Evolutionary conservation across 2,888 invertebrate genomes (phyloP), one percentile per base, ranked within the genome.

Genomic region (Drosophila maculinotata): DNA sequence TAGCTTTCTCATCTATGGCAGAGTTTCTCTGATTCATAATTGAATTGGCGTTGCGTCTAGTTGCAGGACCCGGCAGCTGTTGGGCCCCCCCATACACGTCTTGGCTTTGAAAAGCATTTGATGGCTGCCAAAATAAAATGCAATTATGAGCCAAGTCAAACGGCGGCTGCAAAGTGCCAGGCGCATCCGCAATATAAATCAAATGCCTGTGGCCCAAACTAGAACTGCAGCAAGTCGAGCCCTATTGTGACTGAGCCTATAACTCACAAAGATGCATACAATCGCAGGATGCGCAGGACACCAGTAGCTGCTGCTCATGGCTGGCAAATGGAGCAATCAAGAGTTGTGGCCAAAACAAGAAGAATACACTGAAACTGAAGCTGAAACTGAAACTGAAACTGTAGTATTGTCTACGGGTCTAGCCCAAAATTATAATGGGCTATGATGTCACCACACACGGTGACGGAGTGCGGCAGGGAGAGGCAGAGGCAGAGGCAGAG

Each of bases 111-210:
- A n/a, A n/a, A n/a, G n/a, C n/a, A n/a, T n/a, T n/a, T n/a, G 23
- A 33, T 53, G 52, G 23, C 62, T 48, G 67, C 54, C 54, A 68
- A 48, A 56, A 48, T 15, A 64, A 47, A 54, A 44, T 42, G 33
- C 60, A 42, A 73, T 70, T 79, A 62, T 85, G 65, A 60, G 65
- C 39, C 56, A 59, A 60, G 48, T 44, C 63, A 59, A 44, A 54
- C 53, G 49, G 57, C 76, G 76, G 71, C 71, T 76, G 64, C 70
- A 56, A 64, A 67, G 63, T 66, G 84, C 78, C 88, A 80, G 71
- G 71, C 77, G 81, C 73, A 90, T 89, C 89, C 90, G 89, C 89
- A 90, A 81, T 87, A 89, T 89, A 90, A 89, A 89, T 90, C 89
- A 89, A 69, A 69, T 33, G 17, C 20, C 20, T 54, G 36, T 38